phyloP scores from a whole-genome alignment of 2,888 invertebrate genomes.

The Ischnus inquisitorius region DNA sequence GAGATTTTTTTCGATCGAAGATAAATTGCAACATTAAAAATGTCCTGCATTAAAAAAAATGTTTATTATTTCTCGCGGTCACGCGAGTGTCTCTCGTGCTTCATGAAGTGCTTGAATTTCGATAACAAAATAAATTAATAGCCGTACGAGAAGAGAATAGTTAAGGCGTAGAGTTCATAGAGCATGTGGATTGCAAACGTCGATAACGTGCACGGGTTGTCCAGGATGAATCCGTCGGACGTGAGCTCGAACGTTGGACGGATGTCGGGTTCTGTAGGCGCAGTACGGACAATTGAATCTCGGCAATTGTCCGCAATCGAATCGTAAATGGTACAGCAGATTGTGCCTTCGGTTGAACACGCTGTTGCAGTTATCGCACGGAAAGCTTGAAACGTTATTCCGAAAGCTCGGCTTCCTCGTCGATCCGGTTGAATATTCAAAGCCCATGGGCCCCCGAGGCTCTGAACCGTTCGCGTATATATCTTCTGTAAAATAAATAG shows the following conservation, averaged over 20 bases:
- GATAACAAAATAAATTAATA: conserved; percentile 28
- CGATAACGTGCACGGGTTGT: conserved; percentile 79
- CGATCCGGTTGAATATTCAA: conserved; percentile 11
- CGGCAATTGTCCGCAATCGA: conserved; percentile 83
- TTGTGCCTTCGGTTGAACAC: conserved; percentile 82
- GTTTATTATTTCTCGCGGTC: background rate
- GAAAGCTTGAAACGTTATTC: conserved; percentile 66
- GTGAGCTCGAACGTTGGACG: conserved; percentile 82
- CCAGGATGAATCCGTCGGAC: conserved; percentile 80
- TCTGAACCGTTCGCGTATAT: conserved; percentile 24
- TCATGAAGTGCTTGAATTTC: background rate
- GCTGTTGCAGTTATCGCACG: conserved; percentile 81
- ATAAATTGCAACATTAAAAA: too few relatives aligned
- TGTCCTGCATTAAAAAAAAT: background rate
- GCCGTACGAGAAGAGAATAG: background rate
- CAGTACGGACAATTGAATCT: conserved; percentile 84
- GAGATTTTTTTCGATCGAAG: background rate
- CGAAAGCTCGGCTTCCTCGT: conserved; percentile 33
- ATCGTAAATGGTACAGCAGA: conserved; percentile 81
- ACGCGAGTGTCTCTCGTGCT: background rate
- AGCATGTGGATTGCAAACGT: conserved; percentile 70
- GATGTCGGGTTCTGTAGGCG: conserved; percentile 82
- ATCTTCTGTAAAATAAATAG: conserved; percentile 53
- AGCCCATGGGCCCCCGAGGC: background rate
- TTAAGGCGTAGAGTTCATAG: background rate